Evolutionary conservation across 1,140 invertebrate species (phyloP).

Genomic region (Watersipora subatra): DNA sequence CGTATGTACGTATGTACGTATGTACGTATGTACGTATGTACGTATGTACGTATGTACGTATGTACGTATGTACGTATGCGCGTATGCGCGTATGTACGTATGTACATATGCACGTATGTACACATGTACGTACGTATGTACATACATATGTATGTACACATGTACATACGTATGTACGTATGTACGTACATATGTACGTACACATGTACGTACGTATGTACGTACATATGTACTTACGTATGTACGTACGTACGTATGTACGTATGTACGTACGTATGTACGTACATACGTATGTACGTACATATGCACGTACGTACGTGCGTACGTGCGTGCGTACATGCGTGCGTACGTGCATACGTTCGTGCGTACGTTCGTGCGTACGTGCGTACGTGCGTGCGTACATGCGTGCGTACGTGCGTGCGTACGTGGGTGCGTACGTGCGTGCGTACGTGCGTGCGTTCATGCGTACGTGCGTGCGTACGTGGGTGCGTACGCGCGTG

Average conservation of each 20-base stretch:
- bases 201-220: background rate
- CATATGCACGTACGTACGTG: background rate
- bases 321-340: background rate
- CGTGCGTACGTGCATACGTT: background rate
- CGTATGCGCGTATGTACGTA: background rate
- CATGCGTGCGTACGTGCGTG: slow-evolving; percentile 1
- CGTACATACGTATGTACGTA: background rate
- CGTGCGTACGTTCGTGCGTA: background rate
- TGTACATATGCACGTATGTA: background rate
- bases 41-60: background rate
- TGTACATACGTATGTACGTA: slow-evolving; percentile 1
- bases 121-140: background rate
- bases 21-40: background rate
- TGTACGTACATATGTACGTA: slow-evolving; percentile 3
- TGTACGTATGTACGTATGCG: background rate
- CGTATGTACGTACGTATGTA: background rate
- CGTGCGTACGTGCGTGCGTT: slow-evolving; percentile 2
- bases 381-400: background rate
- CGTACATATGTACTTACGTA: background rate
- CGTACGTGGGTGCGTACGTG: background rate
- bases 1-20: background rate
- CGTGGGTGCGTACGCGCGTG: background rate
- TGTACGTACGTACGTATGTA: background rate
- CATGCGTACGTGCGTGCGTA: background rate
- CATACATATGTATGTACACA: background rate